Conservation (phyloP, 23 tunicate species). For the Trididemnum nubilum region DNA sequence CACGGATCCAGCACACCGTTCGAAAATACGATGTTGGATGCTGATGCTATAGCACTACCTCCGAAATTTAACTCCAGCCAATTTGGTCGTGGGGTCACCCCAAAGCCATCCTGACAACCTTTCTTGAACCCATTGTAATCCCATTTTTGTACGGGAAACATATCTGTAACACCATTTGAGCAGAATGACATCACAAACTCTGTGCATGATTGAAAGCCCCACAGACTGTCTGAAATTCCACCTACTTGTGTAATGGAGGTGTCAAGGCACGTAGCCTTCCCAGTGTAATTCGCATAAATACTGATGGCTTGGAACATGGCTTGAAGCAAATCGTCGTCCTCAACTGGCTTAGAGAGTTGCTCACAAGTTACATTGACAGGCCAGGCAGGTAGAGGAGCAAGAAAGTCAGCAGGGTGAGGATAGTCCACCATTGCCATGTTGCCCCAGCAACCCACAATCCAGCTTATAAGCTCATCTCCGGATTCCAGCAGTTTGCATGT, state of each 20-base stretch:
- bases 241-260: slow-evolving; percentile 13
- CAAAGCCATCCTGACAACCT: slow-evolving; percentile 62
- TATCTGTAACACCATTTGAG: slow-evolving; percentile 49
- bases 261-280: slow-evolving; percentile 49
- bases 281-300: slow-evolving; percentile 72
- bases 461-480: slow-evolving; percentile 35
- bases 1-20: slow-evolving; percentile 89
- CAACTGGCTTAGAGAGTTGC: slow-evolving; percentile 38
- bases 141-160: slow-evolving; percentile 67
- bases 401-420: slow-evolving; percentile 82
- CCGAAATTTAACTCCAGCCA: slow-evolving; percentile 78
- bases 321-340: slow-evolving; percentile 41
- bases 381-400: slow-evolving; percentile 78
- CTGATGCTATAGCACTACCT: slow-evolving; percentile 40
- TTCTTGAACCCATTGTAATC: slow-evolving; percentile 4
- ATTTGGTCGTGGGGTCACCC: slow-evolving; percentile 55
- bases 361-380: slow-evolving; percentile 80
- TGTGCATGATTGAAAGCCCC: slow-evolving; percentile 74
- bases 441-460: slow-evolving; percentile 50
- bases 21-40: slow-evolving; percentile 83
- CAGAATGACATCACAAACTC: slow-evolving; percentile 86
- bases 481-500: slow-evolving; percentile 42
- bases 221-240: slow-evolving; percentile 31
- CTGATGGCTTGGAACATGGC: slow-evolving; percentile 58
- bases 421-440: slow-evolving; percentile 85